A percentile compares a stretch with the other conserved stretches of the same genome.
Evolutionary conservation across 2,113 vertebrate genomes (phyloP).

Genomic region (Kryptolebias marmoratus): DNA sequence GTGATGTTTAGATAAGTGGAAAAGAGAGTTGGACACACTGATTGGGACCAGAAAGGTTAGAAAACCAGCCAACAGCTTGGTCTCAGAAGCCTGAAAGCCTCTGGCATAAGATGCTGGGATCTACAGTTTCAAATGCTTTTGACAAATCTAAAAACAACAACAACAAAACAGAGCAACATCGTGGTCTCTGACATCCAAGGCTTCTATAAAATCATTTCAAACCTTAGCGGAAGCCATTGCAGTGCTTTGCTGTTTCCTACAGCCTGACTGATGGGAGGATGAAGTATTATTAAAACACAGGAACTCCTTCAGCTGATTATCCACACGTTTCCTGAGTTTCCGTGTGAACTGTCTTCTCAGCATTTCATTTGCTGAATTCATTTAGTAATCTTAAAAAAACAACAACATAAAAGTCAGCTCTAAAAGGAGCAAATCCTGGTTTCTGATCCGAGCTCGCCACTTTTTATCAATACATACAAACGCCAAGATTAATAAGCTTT

Average conservation of each 20-base stretch:
- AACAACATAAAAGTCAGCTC: constrained; percentile 1
- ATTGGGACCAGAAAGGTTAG: neutral
- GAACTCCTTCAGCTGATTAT: no score
- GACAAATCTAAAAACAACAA: no score
- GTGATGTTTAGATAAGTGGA: neutral
- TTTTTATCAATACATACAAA: constrained; percentile 58
- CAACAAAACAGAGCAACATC: no score
- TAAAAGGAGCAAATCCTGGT: constrained; percentile 19
- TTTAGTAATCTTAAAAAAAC: constrained; percentile 26
- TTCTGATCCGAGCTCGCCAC: constrained; percentile 24
- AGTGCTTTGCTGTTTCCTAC: no score
- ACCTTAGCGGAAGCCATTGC: no score
- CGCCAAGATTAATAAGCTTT: constrained; percentile 71
- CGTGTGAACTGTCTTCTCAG: neutral
- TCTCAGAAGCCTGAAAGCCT: neutral
- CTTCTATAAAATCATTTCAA: no score
- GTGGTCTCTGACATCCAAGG: no score
- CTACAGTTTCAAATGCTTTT: no score
- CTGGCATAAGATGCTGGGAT: no score
- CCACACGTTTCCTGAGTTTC: no score
- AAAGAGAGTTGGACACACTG: neutral
- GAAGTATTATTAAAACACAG: no score
- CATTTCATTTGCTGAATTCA: constrained; percentile 15
- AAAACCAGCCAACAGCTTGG: neutral
- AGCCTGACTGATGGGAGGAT: no score